Evolutionary conservation across 2,113 vertebrate genomes (phyloP), one percentile per base, ranked within the genome.

Genomic region (Aythya baeri): DNA sequence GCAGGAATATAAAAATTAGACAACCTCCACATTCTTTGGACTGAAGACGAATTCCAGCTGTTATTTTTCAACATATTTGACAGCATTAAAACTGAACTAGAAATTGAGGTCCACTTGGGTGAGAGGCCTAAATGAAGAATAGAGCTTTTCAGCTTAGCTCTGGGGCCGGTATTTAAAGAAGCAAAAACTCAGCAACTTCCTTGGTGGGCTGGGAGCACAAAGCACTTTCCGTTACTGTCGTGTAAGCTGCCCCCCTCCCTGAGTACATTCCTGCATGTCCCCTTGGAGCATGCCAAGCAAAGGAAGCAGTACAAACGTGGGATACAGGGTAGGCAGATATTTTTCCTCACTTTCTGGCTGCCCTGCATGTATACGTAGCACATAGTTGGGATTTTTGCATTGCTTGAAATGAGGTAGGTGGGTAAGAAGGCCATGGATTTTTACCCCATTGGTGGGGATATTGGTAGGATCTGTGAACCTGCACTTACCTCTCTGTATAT

Each of bases 371-470:
- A 36, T 31, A 44, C 25, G 15, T 52, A 59, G 66, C 88, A 84
- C 83, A 76, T 86, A 90, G 61, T 38, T 92, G 66, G n/a, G 73
- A 93, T 92, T 93, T 89, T 83, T 92, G 44, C 58, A 73, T 59
- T n/a, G 6, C 77, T 88, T 93, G n/a, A 75, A 90, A 84, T 73
- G 57, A 90, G 43, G 80, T 68, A 62, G 44, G 80, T 1, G 49
- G 63, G n/a, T 76, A 50, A 88, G 41, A 68, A 62, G 52, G 17
- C 63, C 5, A 0, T 58, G n/a, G 61, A 31, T 58, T 73, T 87
- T 70, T 73, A 17, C 7, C 41, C 18, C 66, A 0, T 31, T 65
- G 15, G 15, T 79, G 82, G 44, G 2, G 44, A 2, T 79, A 14
- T 90, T 82, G 46, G 46, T 49, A 21, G 20, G 46, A 22, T 50